Conservation (phyloP, 1,140 invertebrate genomes). For the Calliopsis andreniformis region DNA sequence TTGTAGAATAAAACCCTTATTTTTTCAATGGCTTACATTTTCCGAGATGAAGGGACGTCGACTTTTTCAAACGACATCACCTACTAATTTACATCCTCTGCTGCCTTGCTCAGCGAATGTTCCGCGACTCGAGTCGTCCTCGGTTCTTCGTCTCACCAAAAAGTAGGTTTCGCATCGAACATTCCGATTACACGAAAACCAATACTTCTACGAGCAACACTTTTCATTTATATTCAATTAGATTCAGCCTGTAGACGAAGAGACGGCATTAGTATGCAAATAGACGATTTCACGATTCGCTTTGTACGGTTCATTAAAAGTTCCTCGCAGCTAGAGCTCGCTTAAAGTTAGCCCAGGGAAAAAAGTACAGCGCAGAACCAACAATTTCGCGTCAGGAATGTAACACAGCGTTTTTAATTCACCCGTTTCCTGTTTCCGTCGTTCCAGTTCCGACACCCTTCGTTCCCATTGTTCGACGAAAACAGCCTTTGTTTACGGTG, state of each 20-base stretch:
- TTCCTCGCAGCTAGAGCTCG: not conserved
- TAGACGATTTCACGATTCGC: not conserved
- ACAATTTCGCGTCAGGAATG: too few relatives aligned
- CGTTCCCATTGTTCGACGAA: not conserved
- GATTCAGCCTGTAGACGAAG: not conserved
- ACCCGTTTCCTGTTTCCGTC: not conserved
- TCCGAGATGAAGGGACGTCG: too few relatives aligned
- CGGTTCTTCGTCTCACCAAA: not conserved
- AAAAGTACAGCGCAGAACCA: too few relatives aligned
- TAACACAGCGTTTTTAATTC: not conserved
- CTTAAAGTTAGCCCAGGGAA: not conserved
- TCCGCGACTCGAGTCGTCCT: not conserved
- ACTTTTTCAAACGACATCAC: too few relatives aligned
- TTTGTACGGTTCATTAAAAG: constrained; percentile 1
- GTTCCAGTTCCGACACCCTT: too few relatives aligned
- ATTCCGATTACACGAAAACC: not conserved
- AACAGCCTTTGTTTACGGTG: not conserved
- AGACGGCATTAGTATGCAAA: constrained; percentile 6
- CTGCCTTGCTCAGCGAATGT: not conserved
- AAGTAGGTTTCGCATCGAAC: not conserved
- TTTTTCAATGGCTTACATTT: too few relatives aligned
- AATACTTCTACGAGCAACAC: not conserved
- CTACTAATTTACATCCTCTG: too few relatives aligned
- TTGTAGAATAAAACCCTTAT: too few relatives aligned
- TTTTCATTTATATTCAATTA: constrained; percentile 29